phyloP scores from a whole-genome alignment of 2,888 invertebrate species.

The Yponomeuta malinellus region DNA sequence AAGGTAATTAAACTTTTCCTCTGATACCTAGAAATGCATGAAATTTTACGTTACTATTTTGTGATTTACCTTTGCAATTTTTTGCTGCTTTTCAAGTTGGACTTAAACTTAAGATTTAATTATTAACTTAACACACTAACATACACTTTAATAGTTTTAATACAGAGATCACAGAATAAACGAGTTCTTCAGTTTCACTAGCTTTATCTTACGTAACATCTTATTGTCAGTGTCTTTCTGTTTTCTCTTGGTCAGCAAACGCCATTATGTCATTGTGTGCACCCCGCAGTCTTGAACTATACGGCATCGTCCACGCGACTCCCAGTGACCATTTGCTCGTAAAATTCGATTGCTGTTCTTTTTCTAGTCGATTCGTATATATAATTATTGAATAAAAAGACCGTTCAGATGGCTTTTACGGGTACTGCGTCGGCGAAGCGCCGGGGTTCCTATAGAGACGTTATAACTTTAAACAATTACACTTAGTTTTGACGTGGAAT shows the following conservation, averaged over 20 bases:
- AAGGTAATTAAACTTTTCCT: no score
- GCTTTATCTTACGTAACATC: no score
- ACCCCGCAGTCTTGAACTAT: slow-evolving; percentile 29
- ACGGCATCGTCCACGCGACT: slow-evolving; percentile 20
- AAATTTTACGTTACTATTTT: no score
- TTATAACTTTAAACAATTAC: slow-evolving; percentile 9
- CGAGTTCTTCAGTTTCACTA: no score
- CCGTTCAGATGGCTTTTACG: slow-evolving; percentile 2
- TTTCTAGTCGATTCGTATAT: slow-evolving; percentile 21
- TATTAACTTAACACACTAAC: no score
- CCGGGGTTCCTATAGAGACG: slow-evolving; percentile 11
- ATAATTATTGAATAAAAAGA: slow-evolving; percentile 32
- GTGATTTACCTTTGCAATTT: no score
- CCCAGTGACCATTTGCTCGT: slow-evolving; percentile 30
- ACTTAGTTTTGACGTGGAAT: slow-evolving; percentile 3
- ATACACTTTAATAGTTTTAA: no score
- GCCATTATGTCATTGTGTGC: slow-evolving; percentile 26
- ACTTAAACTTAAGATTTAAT: no score
- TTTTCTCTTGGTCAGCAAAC: neutral
- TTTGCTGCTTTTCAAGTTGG: no score
- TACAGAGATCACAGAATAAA: no score
- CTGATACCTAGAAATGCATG: no score
- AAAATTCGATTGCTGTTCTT: slow-evolving; percentile 54
- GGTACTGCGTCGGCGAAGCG: slow-evolving; percentile 5
- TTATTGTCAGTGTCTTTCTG: no score